These are phyloP conservation scores for Pterocles burchelli DNA, from an alignment of 2,113 vertebrate species.

Conservation along the genomic window DNA sequence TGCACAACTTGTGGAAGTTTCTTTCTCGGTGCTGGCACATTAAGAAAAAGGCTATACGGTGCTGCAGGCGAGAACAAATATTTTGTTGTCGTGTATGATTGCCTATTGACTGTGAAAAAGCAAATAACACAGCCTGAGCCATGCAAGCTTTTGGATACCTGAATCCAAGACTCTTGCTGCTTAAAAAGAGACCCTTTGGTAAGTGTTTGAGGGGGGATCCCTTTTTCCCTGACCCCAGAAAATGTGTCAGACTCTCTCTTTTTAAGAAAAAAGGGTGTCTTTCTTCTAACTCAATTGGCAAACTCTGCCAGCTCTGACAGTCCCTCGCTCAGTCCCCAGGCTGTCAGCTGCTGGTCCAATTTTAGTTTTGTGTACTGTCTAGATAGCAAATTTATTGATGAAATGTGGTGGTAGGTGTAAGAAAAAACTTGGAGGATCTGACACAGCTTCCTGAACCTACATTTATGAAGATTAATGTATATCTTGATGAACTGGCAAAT, in stretches of 20 bases:
- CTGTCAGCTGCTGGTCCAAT: slow-evolving; percentile 57
- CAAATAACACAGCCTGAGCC: slow-evolving; percentile 24
- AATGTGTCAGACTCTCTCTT: slow-evolving; percentile 5
- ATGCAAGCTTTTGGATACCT: background rate
- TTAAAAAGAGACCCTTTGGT: background rate
- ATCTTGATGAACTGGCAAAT: background rate
- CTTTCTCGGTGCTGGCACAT: slow-evolving; percentile 33
- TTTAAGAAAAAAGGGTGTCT: background rate
- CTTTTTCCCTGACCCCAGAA: background rate
- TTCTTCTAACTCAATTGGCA: slow-evolving; percentile 14
- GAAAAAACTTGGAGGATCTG: slow-evolving; percentile 29
- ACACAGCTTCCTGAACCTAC: slow-evolving; percentile 13
- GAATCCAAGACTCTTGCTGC: background rate
- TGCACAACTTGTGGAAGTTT: slow-evolving; percentile 56
- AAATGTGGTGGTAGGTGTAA: slow-evolving; percentile 56
- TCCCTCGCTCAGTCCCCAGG: slow-evolving; percentile 41
- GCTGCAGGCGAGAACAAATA: slow-evolving; percentile 41
- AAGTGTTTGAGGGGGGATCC: background rate
- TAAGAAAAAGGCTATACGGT: slow-evolving; percentile 24
- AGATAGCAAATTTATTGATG: slow-evolving; percentile 56
- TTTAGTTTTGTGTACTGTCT: slow-evolving; percentile 55
- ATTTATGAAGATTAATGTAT: background rate
- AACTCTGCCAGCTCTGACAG: slow-evolving; percentile 34
- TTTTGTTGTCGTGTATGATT: slow-evolving; percentile 38
- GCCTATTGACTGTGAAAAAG: slow-evolving; percentile 60